These are phyloP conservation scores for Hiodon tergisus DNA, from an alignment of 2,113 vertebrate genomes.

Conservation along the genomic window DNA sequence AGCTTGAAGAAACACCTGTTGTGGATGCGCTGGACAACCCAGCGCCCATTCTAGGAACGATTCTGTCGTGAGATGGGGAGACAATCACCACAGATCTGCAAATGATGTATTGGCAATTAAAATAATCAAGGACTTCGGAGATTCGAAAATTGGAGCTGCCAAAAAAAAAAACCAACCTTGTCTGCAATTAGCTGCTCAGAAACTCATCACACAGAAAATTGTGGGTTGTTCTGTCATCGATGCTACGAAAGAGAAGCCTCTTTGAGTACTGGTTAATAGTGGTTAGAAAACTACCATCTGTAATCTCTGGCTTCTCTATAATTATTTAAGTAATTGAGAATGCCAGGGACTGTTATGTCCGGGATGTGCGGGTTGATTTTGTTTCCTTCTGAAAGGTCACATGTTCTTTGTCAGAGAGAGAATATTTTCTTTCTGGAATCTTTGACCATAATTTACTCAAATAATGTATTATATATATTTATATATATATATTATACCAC, in stretches of 20 bases:
- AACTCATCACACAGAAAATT: not conserved
- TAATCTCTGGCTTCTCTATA: constrained; percentile 15
- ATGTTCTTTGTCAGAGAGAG: not conserved
- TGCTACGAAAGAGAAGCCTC: not conserved
- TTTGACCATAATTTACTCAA: not conserved
- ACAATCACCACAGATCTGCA: not conserved
- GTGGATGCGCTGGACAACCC: not conserved
- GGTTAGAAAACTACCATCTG: not conserved
- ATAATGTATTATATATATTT: too few species aligned
- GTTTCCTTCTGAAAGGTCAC: constrained; percentile 14
- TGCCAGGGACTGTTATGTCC: not conserved
- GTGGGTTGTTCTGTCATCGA: not conserved
- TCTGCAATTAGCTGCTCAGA: not conserved
- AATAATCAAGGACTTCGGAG: not conserved
- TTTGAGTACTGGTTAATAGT: not conserved
- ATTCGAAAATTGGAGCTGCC: not conserved
- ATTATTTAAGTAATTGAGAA: constrained; percentile 6
- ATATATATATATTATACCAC: too few species aligned
- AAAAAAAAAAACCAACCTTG: not conserved
- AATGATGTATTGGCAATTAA: constrained; percentile 6
- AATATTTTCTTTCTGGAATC: not conserved
- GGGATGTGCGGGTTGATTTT: constrained; percentile 5
- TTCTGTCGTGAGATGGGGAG: not conserved
- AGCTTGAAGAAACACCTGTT: not conserved
- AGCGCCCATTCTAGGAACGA: not conserved